phyloP scores from a whole-genome alignment of 2,888 invertebrate species.

The Catocala nupta region DNA sequence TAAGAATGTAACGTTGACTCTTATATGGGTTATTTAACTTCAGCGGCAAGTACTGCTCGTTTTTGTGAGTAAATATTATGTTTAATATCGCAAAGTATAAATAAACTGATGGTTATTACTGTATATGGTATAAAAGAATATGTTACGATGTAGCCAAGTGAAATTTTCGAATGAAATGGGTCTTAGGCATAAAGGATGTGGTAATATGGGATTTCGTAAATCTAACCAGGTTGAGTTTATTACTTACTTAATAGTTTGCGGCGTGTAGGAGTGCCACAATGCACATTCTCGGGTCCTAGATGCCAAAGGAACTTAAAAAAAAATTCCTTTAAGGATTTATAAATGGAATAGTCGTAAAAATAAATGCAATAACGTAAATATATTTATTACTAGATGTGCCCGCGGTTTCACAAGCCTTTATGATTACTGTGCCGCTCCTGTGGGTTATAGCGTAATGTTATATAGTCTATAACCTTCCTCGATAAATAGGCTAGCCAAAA shows the following conservation, averaged over 20 bases:
- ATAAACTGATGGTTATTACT: constrained; percentile 26
- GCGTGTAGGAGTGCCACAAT: not conserved
- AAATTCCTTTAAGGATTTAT: too few relatives aligned
- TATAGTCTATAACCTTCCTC: too few relatives aligned
- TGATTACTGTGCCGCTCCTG: too few relatives aligned
- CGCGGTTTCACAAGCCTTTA: too few relatives aligned
- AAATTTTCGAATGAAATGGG: constrained; percentile 19
- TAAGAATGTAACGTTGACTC: constrained; percentile 21
- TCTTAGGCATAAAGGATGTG: not conserved
- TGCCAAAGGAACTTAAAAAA: too few relatives aligned
- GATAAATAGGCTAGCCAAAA: too few relatives aligned
- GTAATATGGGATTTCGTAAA: constrained; percentile 8
- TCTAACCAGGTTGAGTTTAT: not conserved
- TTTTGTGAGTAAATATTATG: constrained; percentile 30
- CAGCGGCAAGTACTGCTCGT: constrained; percentile 14
- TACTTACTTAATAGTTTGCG: not conserved
- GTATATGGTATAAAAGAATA: constrained; percentile 24
- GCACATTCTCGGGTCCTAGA: not conserved
- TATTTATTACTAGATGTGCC: too few relatives aligned
- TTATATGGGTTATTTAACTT: constrained; percentile 4
- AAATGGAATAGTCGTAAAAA: too few relatives aligned
- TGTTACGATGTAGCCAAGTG: constrained; percentile 17
- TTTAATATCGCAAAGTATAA: constrained; percentile 29
- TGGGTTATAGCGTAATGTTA: too few relatives aligned
- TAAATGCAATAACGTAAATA: too few relatives aligned